phyloP scores from a whole-genome alignment of 2,113 vertebrate species.

The Oncorhynchus masou region DNA sequence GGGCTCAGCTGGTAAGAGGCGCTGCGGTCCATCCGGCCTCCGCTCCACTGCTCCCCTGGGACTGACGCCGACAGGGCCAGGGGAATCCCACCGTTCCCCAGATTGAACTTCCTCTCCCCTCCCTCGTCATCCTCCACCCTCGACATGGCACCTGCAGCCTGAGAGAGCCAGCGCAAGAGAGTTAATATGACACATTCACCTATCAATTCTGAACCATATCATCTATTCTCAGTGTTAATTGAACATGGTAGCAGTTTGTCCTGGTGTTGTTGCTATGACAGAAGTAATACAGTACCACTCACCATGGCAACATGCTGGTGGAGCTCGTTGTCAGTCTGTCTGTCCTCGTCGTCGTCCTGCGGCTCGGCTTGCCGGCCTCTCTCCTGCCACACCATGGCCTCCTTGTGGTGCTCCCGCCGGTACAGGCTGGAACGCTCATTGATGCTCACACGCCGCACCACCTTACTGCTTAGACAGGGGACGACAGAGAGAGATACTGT shows the following conservation, averaged over 20 bases:
- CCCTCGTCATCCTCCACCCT: conserved; percentile 40
- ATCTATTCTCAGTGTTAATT: neutral
- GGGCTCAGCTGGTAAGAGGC: conserved; percentile 78
- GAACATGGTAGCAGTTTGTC: neutral
- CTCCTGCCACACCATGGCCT: conserved; percentile 87
- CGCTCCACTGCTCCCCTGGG: conserved; percentile 69
- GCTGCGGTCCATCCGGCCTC: conserved; percentile 76
- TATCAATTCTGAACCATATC: neutral
- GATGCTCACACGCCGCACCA: conserved; percentile 84
- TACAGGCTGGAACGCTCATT: conserved; percentile 85
- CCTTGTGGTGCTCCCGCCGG: conserved; percentile 83
- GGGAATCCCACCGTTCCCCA: conserved; percentile 73
- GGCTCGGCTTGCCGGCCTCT: conserved; percentile 69
- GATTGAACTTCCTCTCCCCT: conserved; percentile 33
- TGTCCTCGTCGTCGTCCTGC: conserved; percentile 80
- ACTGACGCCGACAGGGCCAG: conserved; percentile 57
- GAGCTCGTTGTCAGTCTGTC: conserved; percentile 77
- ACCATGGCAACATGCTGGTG: conserved; percentile 56
- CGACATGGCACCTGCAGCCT: conserved; percentile 45
- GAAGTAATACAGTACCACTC: conserved; percentile 10
- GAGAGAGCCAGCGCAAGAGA: neutral
- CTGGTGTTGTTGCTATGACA: neutral
- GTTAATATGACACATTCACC: neutral
- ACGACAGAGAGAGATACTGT: neutral
- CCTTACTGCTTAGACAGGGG: conserved; percentile 72